Evolutionary conservation across 2,113 vertebrate species (phyloP), one percentile per base, ranked within the genome.

Genomic region (Tonatia bakeri): DNA sequence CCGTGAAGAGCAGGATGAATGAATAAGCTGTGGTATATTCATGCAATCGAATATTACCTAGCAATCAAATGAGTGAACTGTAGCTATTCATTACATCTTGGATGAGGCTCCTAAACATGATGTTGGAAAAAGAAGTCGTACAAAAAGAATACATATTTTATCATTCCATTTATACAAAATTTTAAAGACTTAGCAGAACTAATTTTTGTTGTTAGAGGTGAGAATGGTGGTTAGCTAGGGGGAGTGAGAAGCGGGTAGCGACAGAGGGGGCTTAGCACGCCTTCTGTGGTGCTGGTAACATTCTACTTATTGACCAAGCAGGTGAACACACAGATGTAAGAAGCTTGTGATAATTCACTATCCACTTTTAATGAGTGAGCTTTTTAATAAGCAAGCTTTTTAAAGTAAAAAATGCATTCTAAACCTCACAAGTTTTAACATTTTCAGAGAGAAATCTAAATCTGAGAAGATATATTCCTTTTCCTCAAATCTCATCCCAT

Each of bases 381-480:
- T 94, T 90, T 70, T 82, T 59, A 40, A 50, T 52, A 43, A 88
- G 67, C 1, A 31, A 36, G 2, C 3, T 89, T 82, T 87, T 95
- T 40, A 59, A 96, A 91, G 45, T 59, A 54, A 72, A 64, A 81
- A 56, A 22, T 73, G 12, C 67, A 76, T 75, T 75, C 20, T 73
- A 65, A 64, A 65, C 28, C 54, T 64, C 8, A 2, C 22, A 50
- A 36, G 2, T 82, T 81, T 93, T 81, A 65, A 50, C 86, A 77
- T 72, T 94, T 93, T 89, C 36, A 31, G 24, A 67, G 20, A 59
- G 28, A 13, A 59, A 36, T 40, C 4, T 82, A 73, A 67, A 38
- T 67, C 67, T 88, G 69, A 88, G 40, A 93, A 91, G 72, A 85
- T 67, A 7, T 11, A 94, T 52, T 67, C 1, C 12, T 67, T 87